These are phyloP conservation scores for Clunio marinus DNA, from an alignment of 2,888 invertebrate genomes.

Conservation along the genomic window DNA sequence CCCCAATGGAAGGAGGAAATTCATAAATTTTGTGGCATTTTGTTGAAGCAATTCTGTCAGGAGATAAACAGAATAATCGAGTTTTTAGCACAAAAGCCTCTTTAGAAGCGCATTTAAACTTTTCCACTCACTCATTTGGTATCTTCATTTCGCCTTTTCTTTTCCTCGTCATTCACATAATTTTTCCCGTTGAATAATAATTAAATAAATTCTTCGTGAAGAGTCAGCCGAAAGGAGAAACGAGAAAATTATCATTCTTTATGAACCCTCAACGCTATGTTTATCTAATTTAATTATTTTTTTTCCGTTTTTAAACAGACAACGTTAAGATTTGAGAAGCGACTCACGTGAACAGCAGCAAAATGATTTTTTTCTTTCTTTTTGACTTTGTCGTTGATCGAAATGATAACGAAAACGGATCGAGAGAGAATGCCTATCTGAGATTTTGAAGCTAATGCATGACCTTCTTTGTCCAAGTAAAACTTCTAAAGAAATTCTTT, in stretches of 20 bases:
- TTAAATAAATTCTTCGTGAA: constrained; percentile 11
- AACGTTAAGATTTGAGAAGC: background rate
- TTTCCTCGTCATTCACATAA: background rate
- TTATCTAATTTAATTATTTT: constrained; percentile 26
- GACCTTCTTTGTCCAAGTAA: too few relatives aligned
- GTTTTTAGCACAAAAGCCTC: background rate
- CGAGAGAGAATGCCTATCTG: too few relatives aligned
- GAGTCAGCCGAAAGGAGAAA: background rate
- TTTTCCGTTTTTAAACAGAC: background rate
- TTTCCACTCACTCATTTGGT: constrained; percentile 14
- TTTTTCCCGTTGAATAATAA: constrained; percentile 12
- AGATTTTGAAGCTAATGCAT: too few relatives aligned
- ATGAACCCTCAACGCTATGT: background rate
- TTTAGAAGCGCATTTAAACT: constrained; percentile 1
- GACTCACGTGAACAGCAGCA: background rate
- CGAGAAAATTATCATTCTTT: constrained; percentile 27
- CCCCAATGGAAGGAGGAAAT: background rate
- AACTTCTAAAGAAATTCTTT: too few relatives aligned
- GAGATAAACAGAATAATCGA: constrained; percentile 13
- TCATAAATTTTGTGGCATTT: constrained; percentile 12
- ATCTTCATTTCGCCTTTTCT: constrained; percentile 1
- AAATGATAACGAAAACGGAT: too few relatives aligned
- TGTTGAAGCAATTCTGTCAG: background rate
- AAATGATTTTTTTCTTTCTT: background rate
- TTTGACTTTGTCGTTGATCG: background rate